These are phyloP conservation scores for Peromyscus melanophrys DNA, from an alignment of 2,797 vertebrate species.

Conservation along the genomic window DNA sequence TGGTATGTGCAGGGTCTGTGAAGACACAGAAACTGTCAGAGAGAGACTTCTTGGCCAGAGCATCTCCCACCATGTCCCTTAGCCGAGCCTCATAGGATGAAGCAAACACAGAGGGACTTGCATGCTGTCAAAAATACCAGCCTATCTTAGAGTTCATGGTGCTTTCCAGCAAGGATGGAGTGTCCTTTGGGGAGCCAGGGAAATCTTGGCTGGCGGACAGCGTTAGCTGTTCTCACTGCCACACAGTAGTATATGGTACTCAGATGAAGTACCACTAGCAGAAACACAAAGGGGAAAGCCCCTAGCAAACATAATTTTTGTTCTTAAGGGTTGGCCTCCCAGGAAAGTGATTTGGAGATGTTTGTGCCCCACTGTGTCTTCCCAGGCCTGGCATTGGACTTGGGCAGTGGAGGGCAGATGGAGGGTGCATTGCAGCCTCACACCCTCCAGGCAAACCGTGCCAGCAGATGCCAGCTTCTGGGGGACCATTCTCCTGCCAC, in stretches of 20 bases:
- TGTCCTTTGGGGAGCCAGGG: constrained; percentile 30
- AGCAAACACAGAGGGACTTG: background rate
- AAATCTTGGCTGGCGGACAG: background rate
- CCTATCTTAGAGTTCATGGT: background rate
- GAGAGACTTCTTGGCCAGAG: background rate
- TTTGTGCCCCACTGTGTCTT: background rate
- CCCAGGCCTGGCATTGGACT: background rate
- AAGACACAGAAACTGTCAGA: background rate
- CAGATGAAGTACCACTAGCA: background rate
- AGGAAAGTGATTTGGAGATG: background rate
- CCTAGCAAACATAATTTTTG: background rate
- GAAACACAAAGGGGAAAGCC: background rate
- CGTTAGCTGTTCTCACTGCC: background rate
- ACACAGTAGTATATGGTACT: background rate
- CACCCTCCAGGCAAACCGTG: background rate
- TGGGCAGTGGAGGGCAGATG: background rate
- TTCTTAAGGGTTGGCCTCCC: background rate
- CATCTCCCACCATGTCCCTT: background rate
- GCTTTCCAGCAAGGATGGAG: background rate
- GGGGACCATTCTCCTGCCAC: constrained; percentile 44
- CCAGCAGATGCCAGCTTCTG: background rate
- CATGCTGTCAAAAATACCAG: background rate
- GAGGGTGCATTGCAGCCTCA: background rate
- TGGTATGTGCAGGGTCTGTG: background rate
- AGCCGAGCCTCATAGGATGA: background rate